phyloP scores from a whole-genome alignment of 2,888 invertebrate genomes.

The Brenthis hecate region DNA sequence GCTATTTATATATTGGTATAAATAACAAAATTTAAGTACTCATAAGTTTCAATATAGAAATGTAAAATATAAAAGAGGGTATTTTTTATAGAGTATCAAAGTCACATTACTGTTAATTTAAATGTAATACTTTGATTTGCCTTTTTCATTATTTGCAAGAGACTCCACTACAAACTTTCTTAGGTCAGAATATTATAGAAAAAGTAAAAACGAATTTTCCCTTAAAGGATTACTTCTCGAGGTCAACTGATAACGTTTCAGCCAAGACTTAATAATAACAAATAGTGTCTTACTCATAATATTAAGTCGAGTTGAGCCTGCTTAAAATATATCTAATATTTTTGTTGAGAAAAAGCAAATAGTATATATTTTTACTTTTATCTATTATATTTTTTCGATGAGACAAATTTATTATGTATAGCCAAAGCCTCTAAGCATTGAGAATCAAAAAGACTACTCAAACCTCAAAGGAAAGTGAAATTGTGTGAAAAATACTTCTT shows the following conservation, averaged over 20 bases:
- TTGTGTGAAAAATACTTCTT: too few relatives aligned
- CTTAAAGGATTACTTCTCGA: constrained; percentile 19
- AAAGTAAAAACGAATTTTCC: constrained; percentile 15
- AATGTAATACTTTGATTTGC: neutral
- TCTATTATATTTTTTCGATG: neutral
- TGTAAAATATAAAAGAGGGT: too few relatives aligned
- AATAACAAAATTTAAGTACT: too few relatives aligned
- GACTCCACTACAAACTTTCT: neutral
- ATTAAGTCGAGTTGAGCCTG: constrained; percentile 25
- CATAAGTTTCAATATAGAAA: too few relatives aligned
- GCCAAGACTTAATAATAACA: constrained; percentile 34
- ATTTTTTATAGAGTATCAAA: too few relatives aligned
- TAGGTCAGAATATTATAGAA: neutral
- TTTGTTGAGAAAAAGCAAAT: constrained; percentile 20
- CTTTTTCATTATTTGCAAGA: too few relatives aligned
- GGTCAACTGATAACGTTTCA: constrained; percentile 29
- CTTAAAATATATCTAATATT: constrained; percentile 25
- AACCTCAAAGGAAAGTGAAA: too few relatives aligned
- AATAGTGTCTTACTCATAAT: constrained; percentile 29
- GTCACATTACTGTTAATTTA: constrained; percentile 18
- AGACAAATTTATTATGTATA: too few relatives aligned
- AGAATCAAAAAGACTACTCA: too few relatives aligned
- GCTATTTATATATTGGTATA: too few relatives aligned
- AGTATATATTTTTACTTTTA: constrained; percentile 13
- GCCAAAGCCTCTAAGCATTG: too few relatives aligned